Evolutionary conservation across 2,113 vertebrate genomes (phyloP).

Genomic region (Uria lomvia): DNA sequence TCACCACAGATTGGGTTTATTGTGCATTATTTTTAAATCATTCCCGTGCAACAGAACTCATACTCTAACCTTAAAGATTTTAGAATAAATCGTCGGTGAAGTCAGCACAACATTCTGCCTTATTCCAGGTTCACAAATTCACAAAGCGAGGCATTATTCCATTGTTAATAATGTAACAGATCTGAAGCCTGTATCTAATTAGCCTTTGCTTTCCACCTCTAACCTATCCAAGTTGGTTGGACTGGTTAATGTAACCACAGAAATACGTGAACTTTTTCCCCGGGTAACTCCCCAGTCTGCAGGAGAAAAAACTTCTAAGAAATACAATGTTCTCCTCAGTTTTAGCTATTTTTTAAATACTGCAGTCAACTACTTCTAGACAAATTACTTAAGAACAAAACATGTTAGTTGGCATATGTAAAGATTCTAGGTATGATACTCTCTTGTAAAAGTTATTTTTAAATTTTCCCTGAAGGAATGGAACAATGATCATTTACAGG

Average conservation of each 20-base stretch:
- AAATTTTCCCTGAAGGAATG: not conserved
- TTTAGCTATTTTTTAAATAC: not conserved
- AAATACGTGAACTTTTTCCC: not conserved
- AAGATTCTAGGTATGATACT: not conserved
- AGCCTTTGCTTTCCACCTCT: not conserved
- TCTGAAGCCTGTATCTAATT: slow-evolving; percentile 30
- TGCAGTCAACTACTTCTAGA: not conserved
- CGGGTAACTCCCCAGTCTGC: not conserved
- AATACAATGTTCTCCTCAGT: not conserved
- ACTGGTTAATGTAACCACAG: slow-evolving; percentile 1
- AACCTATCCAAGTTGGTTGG: not conserved
- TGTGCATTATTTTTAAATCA: not conserved
- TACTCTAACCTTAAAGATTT: not conserved
- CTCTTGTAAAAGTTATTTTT: not conserved
- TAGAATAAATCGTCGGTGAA: not conserved
- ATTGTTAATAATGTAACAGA: not conserved
- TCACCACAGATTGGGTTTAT: not conserved
- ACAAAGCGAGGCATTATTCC: not conserved
- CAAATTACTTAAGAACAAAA: not conserved
- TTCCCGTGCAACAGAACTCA: not conserved
- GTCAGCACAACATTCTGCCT: not conserved
- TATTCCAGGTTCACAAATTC: not conserved
- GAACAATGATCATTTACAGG: not conserved
- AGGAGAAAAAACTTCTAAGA: not conserved
- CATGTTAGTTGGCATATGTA: not conserved